These are phyloP conservation scores for Dermochelys coriacea DNA, from an alignment of 2,797 vertebrate species.

Conservation along the genomic window DNA sequence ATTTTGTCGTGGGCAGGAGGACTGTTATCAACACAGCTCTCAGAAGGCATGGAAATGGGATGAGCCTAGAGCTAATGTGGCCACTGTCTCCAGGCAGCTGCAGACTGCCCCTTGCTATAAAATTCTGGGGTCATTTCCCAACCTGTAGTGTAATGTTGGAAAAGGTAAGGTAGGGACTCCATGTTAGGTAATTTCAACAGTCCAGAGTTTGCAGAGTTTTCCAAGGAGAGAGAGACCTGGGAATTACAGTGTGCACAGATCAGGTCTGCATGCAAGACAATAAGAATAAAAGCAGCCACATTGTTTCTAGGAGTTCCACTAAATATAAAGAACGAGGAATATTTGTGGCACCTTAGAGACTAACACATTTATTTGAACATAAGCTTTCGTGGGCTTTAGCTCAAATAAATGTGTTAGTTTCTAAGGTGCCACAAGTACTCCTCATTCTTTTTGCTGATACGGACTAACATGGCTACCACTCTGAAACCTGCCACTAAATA, in stretches of 20 bases:
- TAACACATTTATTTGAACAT: too few species aligned
- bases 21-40: neutral
- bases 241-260: neutral
- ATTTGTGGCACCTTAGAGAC: too few species aligned
- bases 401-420: too few species aligned
- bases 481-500: neutral
- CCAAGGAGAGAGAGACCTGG: neutral
- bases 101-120: neutral
- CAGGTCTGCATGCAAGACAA: neutral
- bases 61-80: neutral
- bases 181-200: neutral
- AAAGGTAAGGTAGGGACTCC: neutral
- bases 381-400: too few species aligned
- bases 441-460: too few species aligned
- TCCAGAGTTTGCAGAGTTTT: slow-evolving; percentile 15
- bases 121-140: neutral
- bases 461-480: too few species aligned
- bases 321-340: neutral
- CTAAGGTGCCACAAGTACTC: too few species aligned
- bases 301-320: neutral
- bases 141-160: neutral
- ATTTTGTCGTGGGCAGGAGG: slow-evolving; percentile 2
- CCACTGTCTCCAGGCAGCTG: neutral
- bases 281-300: neutral
- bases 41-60: neutral